phyloP scores from a whole-genome alignment of 2,113 vertebrate genomes.

The Pseudonaja textilis region DNA sequence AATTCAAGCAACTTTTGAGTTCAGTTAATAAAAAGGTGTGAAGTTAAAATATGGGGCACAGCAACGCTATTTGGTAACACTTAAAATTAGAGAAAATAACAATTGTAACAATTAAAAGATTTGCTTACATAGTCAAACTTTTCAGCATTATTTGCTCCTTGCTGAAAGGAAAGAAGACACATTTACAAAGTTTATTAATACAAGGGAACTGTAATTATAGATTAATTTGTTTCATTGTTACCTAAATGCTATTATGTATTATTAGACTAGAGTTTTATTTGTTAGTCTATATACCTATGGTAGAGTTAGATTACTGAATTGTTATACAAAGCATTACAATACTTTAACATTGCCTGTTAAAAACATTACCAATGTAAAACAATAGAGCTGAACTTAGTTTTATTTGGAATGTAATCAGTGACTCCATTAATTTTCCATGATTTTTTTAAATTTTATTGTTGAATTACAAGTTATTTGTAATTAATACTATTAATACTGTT shows the following conservation, averaged over 20 bases:
- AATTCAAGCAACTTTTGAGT: background rate
- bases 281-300: constrained; percentile 58
- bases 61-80: background rate
- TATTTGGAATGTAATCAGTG: constrained; percentile 62
- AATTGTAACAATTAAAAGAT: background rate
- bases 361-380: constrained; percentile 43
- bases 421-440: constrained; percentile 31
- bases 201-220: constrained; percentile 9
- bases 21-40: background rate
- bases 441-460: constrained; percentile 54
- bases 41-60: background rate
- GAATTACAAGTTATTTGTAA: constrained; percentile 42
- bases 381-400: constrained; percentile 62
- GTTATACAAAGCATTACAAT: constrained; percentile 46
- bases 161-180: constrained; percentile 82
- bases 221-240: constrained; percentile 58
- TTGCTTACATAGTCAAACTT: constrained; percentile 98
- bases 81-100: constrained; percentile 1
- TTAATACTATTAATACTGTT: constrained; percentile 25
- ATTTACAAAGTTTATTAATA: constrained; percentile 65
- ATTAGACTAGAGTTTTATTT: constrained; percentile 45
- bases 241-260: constrained; percentile 55
- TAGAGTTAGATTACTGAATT: constrained; percentile 58
- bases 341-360: constrained; percentile 42
- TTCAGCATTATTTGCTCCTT: constrained; percentile 95